Evolutionary conservation across 2,113 vertebrate species (phyloP).

Genomic region (Recurvirostra avosetta): DNA sequence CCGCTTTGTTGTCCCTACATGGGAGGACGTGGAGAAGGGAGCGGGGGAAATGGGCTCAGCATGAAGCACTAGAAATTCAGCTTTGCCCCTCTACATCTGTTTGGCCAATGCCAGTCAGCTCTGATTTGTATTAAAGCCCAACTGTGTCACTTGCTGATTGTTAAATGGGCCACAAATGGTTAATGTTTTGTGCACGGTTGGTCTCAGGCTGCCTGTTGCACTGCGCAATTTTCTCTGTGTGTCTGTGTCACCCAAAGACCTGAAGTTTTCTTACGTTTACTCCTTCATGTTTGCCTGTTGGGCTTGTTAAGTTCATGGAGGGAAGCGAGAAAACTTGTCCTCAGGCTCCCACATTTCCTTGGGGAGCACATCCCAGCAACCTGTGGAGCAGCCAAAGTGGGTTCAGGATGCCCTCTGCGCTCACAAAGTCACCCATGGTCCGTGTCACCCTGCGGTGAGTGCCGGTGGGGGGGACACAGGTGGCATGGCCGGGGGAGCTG

Average conservation of each 20-base stretch:
- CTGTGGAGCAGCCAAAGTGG: background rate
- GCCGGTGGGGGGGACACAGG: rapidly evolving
- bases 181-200: background rate
- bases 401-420: background rate
- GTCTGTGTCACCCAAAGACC: background rate
- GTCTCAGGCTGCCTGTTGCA: background rate
- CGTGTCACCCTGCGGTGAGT: rapidly evolving
- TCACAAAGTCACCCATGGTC: background rate
- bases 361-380: background rate
- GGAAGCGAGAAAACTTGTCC: background rate
- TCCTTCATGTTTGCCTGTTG: background rate
- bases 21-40: background rate
- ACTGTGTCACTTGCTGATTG: background rate
- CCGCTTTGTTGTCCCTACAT: rapidly evolving
- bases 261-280: background rate
- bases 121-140: background rate
- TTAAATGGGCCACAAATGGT: background rate
- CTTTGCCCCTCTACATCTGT: background rate
- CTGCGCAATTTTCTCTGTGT: background rate
- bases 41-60: background rate
- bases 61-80: background rate
- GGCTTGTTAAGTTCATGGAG: background rate
- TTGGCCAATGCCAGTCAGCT: background rate
- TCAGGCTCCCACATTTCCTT: background rate
- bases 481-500: rapidly evolving